Evolutionary conservation across 53 echinoderm and acorn worm genomes (phyloP), one percentile per base, ranked within the genome.

Genomic region (Patiria pectinifera): DNA sequence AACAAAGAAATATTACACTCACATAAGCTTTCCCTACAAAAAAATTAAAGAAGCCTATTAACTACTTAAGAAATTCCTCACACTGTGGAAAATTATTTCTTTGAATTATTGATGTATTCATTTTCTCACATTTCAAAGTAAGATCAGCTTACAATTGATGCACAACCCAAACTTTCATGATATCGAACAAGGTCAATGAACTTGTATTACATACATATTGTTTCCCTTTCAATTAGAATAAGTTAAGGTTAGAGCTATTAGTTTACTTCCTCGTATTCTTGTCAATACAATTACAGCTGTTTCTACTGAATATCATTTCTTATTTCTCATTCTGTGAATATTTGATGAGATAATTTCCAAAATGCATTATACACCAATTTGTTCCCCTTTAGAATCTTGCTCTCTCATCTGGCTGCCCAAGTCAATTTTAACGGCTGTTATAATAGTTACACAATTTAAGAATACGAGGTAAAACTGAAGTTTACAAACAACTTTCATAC

Each of bases 91-190:
- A 74, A 74, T 23, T 74, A 23, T 9, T 74, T 74, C 74, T 25
- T 74, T 74, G 74, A 74, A 74, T 23, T 74, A 24, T 24, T 4
- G 13, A 74, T 24, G n/a, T 74, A 23, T 23, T 22, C 11, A 74
- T 74, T 74, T 74, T 74, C 74, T 74, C 74, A 74, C 74, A 74
- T 24, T 74, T 18, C 24, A 24, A 74, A 70, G 14, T 16, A 18
- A 74, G 74, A 74, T 74, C 74, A 23, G 15, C 74, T 74, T 74
- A 6, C n/a, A 16, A n/a, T 35, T 35, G 0, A 12, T 60, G 60
- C 74, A 74, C 22, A n/a, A 23, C 74, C 74, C 24, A 74, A 69
- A 74, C 74, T 74, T 23, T n/a, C 74, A 70, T 70, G 70, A 70
- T 16, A 70, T 70, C 0, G 14, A 70, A 21, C 70, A 74, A 74